Evolutionary conservation across 1,140 invertebrate species (phyloP), one percentile per base, ranked within the genome.

Genomic region (Arctopsyche grandis): DNA sequence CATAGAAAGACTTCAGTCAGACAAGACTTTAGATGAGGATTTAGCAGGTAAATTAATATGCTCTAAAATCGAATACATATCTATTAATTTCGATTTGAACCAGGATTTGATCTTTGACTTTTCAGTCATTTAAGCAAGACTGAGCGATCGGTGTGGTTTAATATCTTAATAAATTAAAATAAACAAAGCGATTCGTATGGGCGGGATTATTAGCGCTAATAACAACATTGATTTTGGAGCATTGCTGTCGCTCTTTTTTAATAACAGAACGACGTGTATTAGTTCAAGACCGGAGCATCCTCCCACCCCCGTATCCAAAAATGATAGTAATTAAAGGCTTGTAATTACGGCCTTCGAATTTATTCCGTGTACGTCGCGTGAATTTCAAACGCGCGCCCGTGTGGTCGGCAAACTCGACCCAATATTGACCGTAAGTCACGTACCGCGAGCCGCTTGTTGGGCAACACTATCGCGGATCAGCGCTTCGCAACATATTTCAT

Each of bases 261-360:
- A 80, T 80, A 69, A 70, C 12, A 70, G 77, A 75, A 75, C 52
- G 14, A 56, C 74, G 69, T 70, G 71, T 81, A 75, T 75, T 80
- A 63, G 76, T 38, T 46, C 46, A 22, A 78, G 52, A 69, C 44
- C 48, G 10, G 10, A 14, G 48, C 75, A 43, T n/a, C n/a, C 24
- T 5, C 48, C 48, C 12, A 71, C 58, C 79, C 76, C 80, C 80
- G 75, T 81, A 79, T 77, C 56, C 66, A 79, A 79, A 78, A 81
- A 81, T 79, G 21, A 81, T 75, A 81, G 80, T 81, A 81, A 81
- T 81, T 81, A 81, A 38, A 79, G 63, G 66, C 43, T 22, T 46
- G 75, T 81, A 81, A 81, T 79, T 81, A 79, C 71, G 75, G 71
- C 80, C 71, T 78, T 79, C 58, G 76, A 43, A 60, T 79, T 77